Evolutionary conservation across 2,797 vertebrate species (phyloP).

Genomic region (Silurus aristotelis): DNA sequence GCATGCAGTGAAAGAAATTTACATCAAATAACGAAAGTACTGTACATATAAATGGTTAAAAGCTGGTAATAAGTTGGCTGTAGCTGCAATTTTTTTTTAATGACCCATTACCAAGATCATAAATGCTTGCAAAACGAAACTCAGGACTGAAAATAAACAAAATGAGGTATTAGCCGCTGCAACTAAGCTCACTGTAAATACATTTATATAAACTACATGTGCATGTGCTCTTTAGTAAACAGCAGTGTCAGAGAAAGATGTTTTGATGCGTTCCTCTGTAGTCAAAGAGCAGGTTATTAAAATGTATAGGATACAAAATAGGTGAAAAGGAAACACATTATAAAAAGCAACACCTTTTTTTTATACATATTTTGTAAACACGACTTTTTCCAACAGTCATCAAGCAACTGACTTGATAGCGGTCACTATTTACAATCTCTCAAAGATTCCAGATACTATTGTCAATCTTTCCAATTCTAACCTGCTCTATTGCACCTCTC

Average conservation of each 20-base stretch:
- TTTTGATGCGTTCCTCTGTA: neutral
- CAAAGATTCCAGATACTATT: neutral
- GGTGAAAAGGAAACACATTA: neutral
- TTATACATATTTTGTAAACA: neutral
- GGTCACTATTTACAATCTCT: neutral
- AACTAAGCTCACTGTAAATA: neutral
- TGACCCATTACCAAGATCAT: neutral
- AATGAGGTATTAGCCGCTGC: neutral
- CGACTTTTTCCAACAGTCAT: neutral
- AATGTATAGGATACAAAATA: neutral
- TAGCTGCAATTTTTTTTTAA: neutral
- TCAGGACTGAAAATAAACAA: neutral
- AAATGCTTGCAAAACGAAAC: neutral
- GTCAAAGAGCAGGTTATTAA: neutral
- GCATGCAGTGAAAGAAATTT: neutral
- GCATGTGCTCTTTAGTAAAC: neutral
- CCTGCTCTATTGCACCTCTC: neutral
- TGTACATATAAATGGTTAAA: neutral
- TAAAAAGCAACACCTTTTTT: neutral
- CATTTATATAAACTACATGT: neutral
- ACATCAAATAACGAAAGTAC: neutral
- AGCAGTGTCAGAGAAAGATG: neutral
- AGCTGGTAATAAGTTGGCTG: neutral
- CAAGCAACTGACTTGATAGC: neutral
- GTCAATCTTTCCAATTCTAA: neutral